These are phyloP conservation scores for Athene noctua DNA, from an alignment of 2,113 vertebrate genomes.

Conservation along the genomic window DNA sequence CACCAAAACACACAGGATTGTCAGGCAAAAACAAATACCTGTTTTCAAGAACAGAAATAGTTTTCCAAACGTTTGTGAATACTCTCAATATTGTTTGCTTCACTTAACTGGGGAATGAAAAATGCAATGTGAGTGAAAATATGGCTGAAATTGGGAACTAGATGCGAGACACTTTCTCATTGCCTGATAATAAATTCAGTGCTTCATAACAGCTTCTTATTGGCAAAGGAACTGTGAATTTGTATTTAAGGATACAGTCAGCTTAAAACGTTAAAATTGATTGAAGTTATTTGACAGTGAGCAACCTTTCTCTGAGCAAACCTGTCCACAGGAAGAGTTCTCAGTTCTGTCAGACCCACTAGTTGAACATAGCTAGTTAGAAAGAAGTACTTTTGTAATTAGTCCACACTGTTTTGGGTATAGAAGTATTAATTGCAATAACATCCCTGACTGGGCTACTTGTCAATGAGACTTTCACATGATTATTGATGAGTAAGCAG, in stretches of 20 bases:
- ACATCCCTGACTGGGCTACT: not conserved
- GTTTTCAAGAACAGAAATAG: not conserved
- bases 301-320: not conserved
- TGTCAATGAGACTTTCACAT: not conserved
- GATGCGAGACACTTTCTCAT: not conserved
- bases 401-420: not conserved
- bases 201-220: not conserved
- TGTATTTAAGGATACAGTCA: not conserved
- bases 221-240: not conserved
- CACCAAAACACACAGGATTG: not conserved
- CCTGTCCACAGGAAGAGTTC: not conserved
- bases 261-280: not conserved
- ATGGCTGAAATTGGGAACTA: not conserved
- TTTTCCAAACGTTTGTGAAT: not conserved
- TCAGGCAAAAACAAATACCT: not conserved
- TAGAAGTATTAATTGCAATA: not conserved
- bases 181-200: not conserved
- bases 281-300: not conserved
- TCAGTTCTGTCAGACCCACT: not conserved
- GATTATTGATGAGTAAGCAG: slow-evolving; percentile 19
- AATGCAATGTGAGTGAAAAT: not conserved
- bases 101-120: not conserved
- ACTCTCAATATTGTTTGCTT: not conserved
- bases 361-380: not conserved
- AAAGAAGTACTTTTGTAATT: slow-evolving; percentile 2